phyloP scores from a whole-genome alignment of 2,797 vertebrate species.

The Capromys pilorides region DNA sequence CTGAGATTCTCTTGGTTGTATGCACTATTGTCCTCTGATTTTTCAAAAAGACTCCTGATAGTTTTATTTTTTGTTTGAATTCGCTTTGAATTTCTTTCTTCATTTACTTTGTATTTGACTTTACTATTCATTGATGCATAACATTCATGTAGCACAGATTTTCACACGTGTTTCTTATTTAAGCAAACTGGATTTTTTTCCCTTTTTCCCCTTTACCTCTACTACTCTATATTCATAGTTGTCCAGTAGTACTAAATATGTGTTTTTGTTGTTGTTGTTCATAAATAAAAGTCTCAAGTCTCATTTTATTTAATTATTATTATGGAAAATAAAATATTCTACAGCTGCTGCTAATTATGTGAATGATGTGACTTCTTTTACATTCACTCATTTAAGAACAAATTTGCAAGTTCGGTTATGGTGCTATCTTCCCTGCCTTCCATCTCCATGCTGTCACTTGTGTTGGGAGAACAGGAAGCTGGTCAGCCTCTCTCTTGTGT shows the following conservation, averaged over 20 bases:
- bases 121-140: background rate
- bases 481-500: background rate
- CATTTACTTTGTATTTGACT: slow-evolving; percentile 2
- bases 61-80: slow-evolving; percentile 35
- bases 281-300: background rate
- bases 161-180: background rate
- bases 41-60: background rate
- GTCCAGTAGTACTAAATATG: background rate
- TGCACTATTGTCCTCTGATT: slow-evolving; percentile 9
- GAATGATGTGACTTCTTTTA: background rate
- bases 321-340: background rate
- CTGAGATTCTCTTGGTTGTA: background rate
- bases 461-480: background rate
- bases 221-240: background rate
- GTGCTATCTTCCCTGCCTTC: background rate
- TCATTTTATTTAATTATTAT: slow-evolving; percentile 16
- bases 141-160: background rate
- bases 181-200: background rate
- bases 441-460: background rate
- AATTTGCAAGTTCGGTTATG: background rate
- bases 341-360: background rate
- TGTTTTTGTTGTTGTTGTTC: background rate
- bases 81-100: background rate
- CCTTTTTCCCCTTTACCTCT: background rate
- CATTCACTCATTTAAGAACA: background rate